Percentiles rank a stretch among this genome's conserved stretches.
These are phyloP conservation scores for Allygus modestus DNA, from an alignment of 2,888 invertebrate genomes.

Conservation along the genomic window DNA sequence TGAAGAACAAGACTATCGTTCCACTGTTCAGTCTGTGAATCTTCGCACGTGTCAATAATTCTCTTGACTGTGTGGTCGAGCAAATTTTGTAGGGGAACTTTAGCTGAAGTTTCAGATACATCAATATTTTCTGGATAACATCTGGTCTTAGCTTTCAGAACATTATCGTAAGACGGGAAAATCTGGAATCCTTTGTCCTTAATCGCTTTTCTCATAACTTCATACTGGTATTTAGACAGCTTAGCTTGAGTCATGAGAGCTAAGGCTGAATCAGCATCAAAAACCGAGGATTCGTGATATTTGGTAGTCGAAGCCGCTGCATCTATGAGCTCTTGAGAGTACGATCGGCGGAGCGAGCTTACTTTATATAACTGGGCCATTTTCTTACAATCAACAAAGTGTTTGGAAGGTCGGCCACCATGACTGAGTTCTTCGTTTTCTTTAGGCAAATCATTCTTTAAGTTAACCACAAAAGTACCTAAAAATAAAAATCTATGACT, in stretches of 20 bases:
- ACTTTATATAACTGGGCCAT: not conserved
- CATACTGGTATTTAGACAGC: constrained; percentile 2
- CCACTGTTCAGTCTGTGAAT: no score
- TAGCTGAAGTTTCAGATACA: not conserved
- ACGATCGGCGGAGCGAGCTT: not conserved
- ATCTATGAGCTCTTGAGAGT: not conserved
- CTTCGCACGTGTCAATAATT: no score
- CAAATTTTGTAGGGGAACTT: no score
- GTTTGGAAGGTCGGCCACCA: not conserved
- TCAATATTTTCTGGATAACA: not conserved
- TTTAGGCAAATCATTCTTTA: not conserved
- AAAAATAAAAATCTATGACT: no score
- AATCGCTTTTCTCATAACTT: not conserved
- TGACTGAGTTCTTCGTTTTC: not conserved
- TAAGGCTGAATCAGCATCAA: not conserved
- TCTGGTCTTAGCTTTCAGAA: not conserved
- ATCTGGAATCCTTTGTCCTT: not conserved
- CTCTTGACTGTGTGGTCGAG: no score
- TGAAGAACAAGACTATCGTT: no score
- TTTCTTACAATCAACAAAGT: not conserved
- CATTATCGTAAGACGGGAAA: not conserved
- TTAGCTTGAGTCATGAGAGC: not conserved
- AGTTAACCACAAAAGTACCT: not conserved
- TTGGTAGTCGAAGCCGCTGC: not conserved
- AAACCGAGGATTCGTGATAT: not conserved